These are phyloP conservation scores for Aleiodes alternator DNA, from an alignment of 2,888 invertebrate species.

Conservation along the genomic window DNA sequence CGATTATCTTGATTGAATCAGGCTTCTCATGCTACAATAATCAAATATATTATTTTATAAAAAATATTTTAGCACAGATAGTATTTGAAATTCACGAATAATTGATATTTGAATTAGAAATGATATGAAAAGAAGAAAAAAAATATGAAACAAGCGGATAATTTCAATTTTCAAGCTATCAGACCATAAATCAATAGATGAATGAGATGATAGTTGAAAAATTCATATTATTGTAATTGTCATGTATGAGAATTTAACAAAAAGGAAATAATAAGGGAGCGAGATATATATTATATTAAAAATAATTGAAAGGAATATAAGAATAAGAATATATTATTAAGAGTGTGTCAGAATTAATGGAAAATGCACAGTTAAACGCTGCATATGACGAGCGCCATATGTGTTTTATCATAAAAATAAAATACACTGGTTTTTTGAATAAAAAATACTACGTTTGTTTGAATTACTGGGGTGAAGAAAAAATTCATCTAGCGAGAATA, in stretches of 20 bases:
- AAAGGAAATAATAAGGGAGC: constrained; percentile 31
- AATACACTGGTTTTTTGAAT: constrained; percentile 72
- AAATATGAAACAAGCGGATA: not conserved
- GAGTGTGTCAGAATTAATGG: constrained; percentile 61
- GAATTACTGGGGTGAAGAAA: constrained; percentile 5
- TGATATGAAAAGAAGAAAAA: not conserved
- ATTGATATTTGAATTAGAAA: not conserved
- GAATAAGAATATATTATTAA: constrained; percentile 40
- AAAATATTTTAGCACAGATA: too few relatives aligned
- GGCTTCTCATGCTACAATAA: not conserved
- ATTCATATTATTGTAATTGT: constrained; percentile 32
- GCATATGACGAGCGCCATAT: constrained; percentile 61
- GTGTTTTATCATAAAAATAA: constrained; percentile 68
- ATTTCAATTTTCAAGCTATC: constrained; percentile 4
- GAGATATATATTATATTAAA: constrained; percentile 38
- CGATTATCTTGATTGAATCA: not conserved
- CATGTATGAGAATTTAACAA: constrained; percentile 27
- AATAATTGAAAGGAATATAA: constrained; percentile 44
- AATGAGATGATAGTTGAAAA: constrained; percentile 24
- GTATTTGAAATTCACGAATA: too few relatives aligned
- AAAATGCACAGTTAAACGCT: constrained; percentile 63
- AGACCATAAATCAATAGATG: constrained; percentile 11
- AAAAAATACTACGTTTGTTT: constrained; percentile 38
- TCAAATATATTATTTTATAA: too few relatives aligned
- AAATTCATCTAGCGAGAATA: not conserved